Base-by-base conservation (phyloP, 2,888 invertebrate species). In the Imbricaverruca yamaguchii region DNA sequence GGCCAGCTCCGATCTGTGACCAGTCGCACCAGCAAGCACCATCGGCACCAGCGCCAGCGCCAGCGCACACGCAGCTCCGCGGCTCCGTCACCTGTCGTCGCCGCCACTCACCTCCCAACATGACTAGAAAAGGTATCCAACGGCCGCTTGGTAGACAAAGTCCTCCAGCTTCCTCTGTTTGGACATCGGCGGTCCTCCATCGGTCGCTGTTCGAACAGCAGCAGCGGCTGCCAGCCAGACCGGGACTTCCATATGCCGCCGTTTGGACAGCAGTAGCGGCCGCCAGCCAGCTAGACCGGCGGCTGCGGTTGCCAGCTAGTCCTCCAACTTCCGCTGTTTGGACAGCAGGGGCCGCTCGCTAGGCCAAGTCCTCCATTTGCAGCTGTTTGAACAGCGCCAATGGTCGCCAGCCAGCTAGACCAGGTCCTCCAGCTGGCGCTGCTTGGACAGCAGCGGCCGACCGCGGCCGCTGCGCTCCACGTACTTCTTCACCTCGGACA, bases 401-500 rank as follows among this genome's bases (percentile, higher is more conserved):
- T n/a, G n/a, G n/a, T n/a, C n/a, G n/a, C n/a, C n/a, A 39, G 39
- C n/a, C n/a, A 6, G 25, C 67, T 74, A 74, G 21, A 74, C 74
- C 74, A 74, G 53, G 55, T 55, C 53, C 21, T 15, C 53, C 53
- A 6, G 4, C 10, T 21, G 9, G 15, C 23, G 53, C 23, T 25
- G 25, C 11, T 15, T 25, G 13, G 74, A 18, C 74, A 53, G 53
- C 18, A 53, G 21, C 74, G 74, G 53, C 21, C 18, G 55, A 55
- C 74, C 18, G 69, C 74, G 53, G 53, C 74, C 55, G 53, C 53
- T 55, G 0, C 74, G 53, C 74, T 96, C 95, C 84, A 94, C 88
- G 84, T 93, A 90, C 87, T 98, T 98, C 88, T 96, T 96, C 59
- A 95, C 87, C 89, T 98, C 98, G 83, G 96, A 94, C 82, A 97